Evolutionary conservation across 2,888 invertebrate species (phyloP), one percentile per base, ranked within the genome.

Genomic region (Rhimphoctona megacephalus): DNA sequence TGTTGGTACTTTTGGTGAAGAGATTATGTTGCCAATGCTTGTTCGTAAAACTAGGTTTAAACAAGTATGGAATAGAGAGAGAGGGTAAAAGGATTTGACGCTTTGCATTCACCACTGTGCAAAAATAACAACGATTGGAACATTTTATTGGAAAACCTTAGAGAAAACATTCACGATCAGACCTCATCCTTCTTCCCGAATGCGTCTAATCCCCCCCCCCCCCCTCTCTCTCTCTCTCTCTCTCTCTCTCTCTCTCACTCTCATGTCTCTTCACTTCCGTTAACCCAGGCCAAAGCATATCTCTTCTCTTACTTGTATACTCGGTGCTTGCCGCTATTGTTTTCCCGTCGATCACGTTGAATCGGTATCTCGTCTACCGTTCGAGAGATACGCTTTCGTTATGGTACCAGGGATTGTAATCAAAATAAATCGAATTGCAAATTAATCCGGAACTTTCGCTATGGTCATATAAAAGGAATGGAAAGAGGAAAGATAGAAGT

Each of bases 351-450:
- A 83, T 83, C 64, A 64, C 57, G 67, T 66, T 46, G 64, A 66
- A 81, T 77, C 77, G 73, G 81, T 83, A 83, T 80, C 83, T 43
- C 64, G 57, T 36, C 22, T n/a, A 57, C 19, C 70, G 30, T 61
- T 22, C 25, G 72, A 25, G n/a, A 74, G 46, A 77, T 77, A 67
- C 66, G 80, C 64, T 83, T 74, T 72, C 25, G 39, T 76, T 69
- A 70, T 66, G 84, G 67, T 69, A 80, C 30, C 46, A 22, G n/a
- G 83, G 87, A 88, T 90, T 88, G 87, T 89, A 89, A 91, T 91
- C 90, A 87, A 90, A 90, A 91, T 89, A 89, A 89, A 91, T 91
- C 90, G 90, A 91, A 91, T 90, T 89, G 89, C 88, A 90, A 89
- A 90, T 91, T 89, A 90, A 90, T 85, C 67, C 79, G 54, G 83